These are phyloP conservation scores for Barbus barbus DNA, from an alignment of 2,113 vertebrate species.

Conservation along the genomic window DNA sequence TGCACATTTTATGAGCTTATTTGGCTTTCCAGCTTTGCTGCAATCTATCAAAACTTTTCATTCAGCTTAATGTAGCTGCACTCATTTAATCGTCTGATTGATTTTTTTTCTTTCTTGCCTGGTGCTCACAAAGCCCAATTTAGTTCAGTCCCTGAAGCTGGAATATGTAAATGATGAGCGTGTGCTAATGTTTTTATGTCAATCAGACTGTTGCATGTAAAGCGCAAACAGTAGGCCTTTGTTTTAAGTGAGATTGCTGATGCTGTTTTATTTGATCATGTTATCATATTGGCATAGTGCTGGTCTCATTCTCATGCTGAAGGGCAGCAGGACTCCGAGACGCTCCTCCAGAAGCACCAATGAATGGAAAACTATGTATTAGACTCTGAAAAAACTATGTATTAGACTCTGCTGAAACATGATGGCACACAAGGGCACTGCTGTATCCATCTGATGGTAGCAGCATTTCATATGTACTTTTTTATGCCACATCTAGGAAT, in stretches of 20 bases:
- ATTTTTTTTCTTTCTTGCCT: conserved; percentile 51
- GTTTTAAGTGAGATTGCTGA: conserved; percentile 46
- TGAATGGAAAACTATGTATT: conserved; percentile 27
- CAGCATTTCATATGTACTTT: neutral
- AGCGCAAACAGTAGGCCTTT: conserved; percentile 27
- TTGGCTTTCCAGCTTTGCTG: conserved; percentile 42
- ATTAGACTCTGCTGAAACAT: neutral
- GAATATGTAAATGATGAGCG: conserved; percentile 62
- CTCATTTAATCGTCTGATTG: conserved; percentile 62
- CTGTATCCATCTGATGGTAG: conserved; percentile 11
- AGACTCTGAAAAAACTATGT: conserved; percentile 4
- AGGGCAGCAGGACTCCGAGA: neutral
- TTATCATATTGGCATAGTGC: conserved; percentile 16
- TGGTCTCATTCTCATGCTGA: conserved; percentile 37
- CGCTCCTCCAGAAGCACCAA: neutral
- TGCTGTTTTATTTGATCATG: conserved; percentile 42
- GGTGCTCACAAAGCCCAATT: conserved; percentile 55
- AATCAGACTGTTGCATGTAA: conserved; percentile 43
- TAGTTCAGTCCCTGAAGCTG: conserved; percentile 55
- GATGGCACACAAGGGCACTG: neutral
- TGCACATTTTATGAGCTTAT: conserved; percentile 59
- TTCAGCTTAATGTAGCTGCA: conserved; percentile 60
- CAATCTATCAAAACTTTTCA: conserved; percentile 60
- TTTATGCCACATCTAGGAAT: neutral
- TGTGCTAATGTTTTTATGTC: conserved; percentile 52